Conservation (phyloP, 2,888 invertebrate species). For the Himalopsyche kuldschensis region DNA sequence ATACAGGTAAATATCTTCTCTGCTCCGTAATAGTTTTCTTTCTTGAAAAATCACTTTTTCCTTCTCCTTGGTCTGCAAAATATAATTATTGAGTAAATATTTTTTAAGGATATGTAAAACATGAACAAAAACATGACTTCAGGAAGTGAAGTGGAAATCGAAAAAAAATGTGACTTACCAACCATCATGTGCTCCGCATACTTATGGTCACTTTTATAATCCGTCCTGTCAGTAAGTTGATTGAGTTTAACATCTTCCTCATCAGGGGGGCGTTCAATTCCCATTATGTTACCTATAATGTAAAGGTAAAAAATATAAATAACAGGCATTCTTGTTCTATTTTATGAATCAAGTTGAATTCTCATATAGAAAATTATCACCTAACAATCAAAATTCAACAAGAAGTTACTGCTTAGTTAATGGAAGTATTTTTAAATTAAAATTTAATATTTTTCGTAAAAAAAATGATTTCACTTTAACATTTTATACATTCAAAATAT, state of each 20-base stretch:
- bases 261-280: conserved; percentile 81
- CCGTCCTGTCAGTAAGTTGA: conserved; percentile 72
- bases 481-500: no score
- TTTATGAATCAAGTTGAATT: background rate
- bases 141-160: no score
- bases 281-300: conserved; percentile 83
- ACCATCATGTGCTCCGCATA: conserved; percentile 93
- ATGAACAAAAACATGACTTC: no score
- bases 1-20: conserved; percentile 89
- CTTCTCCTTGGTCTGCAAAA: conserved; percentile 31
- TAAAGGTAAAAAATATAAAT: background rate
- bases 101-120: background rate
- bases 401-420: background rate
- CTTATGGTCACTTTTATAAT: conserved; percentile 92
- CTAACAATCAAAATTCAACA: background rate
- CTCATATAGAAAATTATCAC: background rate
- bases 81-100: background rate
- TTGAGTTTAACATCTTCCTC: conserved; percentile 69
- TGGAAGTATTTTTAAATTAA: background rate
- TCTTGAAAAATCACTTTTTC: conserved; percentile 72
- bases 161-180: conserved; percentile 48
- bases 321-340: background rate
- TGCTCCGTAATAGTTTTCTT: conserved; percentile 85
- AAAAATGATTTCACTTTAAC: no score
- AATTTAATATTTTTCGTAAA: no score